A percentile compares a stretch with the other conserved stretches of the same genome.
Evolutionary conservation across 2,888 invertebrate species (phyloP).

Genomic region (Dendrolimus pini): DNA sequence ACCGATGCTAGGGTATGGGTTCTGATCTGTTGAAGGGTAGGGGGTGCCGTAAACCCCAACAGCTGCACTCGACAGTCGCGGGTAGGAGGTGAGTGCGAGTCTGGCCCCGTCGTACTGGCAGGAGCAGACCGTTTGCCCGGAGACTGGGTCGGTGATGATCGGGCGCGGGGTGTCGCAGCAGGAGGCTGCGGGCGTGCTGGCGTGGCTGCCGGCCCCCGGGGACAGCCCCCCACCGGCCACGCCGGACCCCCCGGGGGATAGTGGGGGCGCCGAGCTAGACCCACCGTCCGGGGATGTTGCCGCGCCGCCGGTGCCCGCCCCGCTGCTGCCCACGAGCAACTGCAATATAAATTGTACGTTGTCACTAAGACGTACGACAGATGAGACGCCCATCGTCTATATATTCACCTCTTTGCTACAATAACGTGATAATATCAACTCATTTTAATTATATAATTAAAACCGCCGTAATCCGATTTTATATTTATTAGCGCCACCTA

Average conservation of each 20-base stretch:
- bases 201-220: conserved; percentile 75
- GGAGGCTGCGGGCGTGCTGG: conserved; percentile 72
- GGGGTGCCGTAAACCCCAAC: conserved; percentile 90
- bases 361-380: too few relatives aligned
- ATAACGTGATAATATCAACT: too few relatives aligned
- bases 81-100: conserved; percentile 87
- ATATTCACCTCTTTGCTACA: too few relatives aligned
- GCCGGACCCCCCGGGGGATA: conserved; percentile 83
- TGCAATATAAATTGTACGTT: conserved; percentile 38
- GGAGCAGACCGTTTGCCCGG: conserved; percentile 95
- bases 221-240: conserved; percentile 76
- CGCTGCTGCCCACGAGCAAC: conserved; percentile 85
- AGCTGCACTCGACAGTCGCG: conserved; percentile 85
- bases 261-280: conserved; percentile 85
- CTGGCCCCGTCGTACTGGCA: conserved; percentile 95
- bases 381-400: too few relatives aligned
- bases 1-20: conserved; percentile 94
- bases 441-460: too few relatives aligned
- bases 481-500: too few relatives aligned
- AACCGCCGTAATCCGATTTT: too few relatives aligned
- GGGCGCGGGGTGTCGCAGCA: conserved; percentile 96
- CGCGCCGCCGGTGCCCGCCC: conserved; percentile 83
- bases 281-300: conserved; percentile 83
- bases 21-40: conserved; percentile 93
- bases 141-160: conserved; percentile 94